phyloP scores from a whole-genome alignment of 2,113 vertebrate species.

The Bucco capensis region DNA sequence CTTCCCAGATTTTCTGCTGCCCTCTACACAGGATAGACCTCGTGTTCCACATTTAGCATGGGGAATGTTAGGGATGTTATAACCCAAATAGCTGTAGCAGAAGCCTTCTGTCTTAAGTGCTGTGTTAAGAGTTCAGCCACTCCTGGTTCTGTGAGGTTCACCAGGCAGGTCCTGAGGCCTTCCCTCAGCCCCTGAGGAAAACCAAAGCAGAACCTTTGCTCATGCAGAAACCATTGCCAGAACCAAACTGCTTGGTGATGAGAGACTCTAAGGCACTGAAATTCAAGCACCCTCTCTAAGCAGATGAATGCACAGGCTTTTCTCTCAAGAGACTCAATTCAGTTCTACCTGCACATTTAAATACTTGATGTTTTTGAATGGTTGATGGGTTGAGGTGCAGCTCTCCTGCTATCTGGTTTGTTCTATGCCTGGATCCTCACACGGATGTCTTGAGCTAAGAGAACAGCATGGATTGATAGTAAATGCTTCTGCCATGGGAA shows the following conservation, averaged over 20 bases:
- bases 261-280: neutral
- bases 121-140: neutral
- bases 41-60: neutral
- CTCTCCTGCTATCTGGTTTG: neutral
- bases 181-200: neutral
- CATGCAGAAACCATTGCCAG: neutral
- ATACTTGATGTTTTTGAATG: neutral
- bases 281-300: neutral
- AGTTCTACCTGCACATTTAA: neutral
- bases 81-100: neutral
- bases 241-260: neutral
- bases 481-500: neutral
- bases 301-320: neutral
- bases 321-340: neutral
- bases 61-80: neutral
- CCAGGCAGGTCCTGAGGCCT: neutral
- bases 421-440: neutral
- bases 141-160: neutral
- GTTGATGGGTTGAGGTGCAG: neutral
- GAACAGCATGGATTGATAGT: neutral
- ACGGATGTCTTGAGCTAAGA: neutral
- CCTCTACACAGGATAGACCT: neutral
- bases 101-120: neutral
- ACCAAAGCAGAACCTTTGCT: neutral
- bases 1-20: neutral